Evolutionary conservation across 2,888 invertebrate genomes (phyloP).

Genomic region (Nycteola revayana): DNA sequence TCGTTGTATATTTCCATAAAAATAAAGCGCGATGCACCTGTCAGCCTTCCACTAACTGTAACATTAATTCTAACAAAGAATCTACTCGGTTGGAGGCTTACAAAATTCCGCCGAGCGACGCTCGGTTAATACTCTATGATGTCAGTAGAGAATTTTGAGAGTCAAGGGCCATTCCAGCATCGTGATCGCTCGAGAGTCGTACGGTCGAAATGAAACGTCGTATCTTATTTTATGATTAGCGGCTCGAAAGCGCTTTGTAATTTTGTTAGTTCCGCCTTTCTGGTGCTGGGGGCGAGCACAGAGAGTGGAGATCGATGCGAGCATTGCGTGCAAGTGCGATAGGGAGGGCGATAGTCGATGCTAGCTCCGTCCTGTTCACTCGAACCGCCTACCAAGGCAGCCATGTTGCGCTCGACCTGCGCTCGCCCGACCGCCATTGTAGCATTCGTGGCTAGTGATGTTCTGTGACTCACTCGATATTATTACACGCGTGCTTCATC

Average conservation of each 20-base stretch:
- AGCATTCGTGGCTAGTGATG: conserved; percentile 79
- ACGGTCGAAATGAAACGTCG: conserved; percentile 82
- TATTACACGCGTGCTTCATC: conserved; percentile 41
- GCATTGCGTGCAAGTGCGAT: conserved; percentile 72
- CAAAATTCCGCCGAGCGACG: conserved; percentile 56
- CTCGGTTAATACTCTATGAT: conserved; percentile 69
- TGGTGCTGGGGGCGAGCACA: conserved; percentile 81
- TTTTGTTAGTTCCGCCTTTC: conserved; percentile 83
- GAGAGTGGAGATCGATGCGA: conserved; percentile 80
- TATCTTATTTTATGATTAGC: conserved; percentile 83
- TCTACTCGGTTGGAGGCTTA: conserved; percentile 49
- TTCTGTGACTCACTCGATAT: conserved; percentile 61
- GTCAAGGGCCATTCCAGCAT: conserved; percentile 80
- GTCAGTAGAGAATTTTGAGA: conserved; percentile 78
- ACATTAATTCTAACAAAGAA: conserved; percentile 36
- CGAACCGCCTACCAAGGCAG: conserved; percentile 80
- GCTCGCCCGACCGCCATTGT: conserved; percentile 82
- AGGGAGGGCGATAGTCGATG: conserved; percentile 53
- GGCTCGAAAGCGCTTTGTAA: conserved; percentile 83
- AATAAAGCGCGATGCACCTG: conserved; percentile 16
- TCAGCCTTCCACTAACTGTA: conserved; percentile 14
- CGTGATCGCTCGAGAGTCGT: conserved; percentile 79
- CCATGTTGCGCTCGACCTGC: conserved; percentile 82
- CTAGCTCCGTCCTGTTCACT: conserved; percentile 63
- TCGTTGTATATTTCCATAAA: conserved; percentile 17